A percentile compares a stretch with the other conserved stretches of the same genome.
Evolutionary conservation across 1,140 invertebrate genomes (phyloP).

Genomic region (Papilio polytes): DNA sequence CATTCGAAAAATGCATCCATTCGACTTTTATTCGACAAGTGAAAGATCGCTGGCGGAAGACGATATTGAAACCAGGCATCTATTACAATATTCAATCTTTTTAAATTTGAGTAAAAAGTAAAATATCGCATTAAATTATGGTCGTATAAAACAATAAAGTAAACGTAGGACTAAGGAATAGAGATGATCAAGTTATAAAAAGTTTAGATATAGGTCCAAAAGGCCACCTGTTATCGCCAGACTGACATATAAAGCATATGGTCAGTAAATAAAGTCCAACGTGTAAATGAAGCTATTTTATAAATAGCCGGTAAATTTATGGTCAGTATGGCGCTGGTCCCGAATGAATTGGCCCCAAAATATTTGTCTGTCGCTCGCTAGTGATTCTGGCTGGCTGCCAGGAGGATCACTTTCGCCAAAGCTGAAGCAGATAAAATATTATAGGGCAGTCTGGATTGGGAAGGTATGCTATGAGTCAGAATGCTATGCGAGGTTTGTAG

Average conservation of each 20-base stretch:
- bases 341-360: constrained; percentile 73
- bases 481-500: constrained; percentile 33
- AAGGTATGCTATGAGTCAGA: constrained; percentile 44
- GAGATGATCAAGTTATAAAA: not conserved
- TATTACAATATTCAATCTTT: not conserved
- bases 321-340: constrained; percentile 47
- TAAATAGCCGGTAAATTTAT: constrained; percentile 65
- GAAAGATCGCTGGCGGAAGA: not conserved
- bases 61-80: not conserved
- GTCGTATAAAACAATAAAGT: too few species aligned
- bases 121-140: not conserved
- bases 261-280: constrained; percentile 51
- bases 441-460: constrained; percentile 36
- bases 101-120: not conserved
- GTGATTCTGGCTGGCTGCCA: constrained; percentile 67
- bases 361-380: constrained; percentile 73
- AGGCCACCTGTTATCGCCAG: not conserved
- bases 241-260: not conserved
- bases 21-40: constrained; percentile 22
- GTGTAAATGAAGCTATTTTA: constrained; percentile 54
- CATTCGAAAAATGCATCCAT: constrained; percentile 29
- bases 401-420: constrained; percentile 74
- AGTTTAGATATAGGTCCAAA: not conserved
- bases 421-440: constrained; percentile 45
- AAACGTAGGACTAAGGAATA: too few species aligned